Evolutionary conservation across 2,888 invertebrate species (phyloP).

Genomic region (Aethes cnicana): DNA sequence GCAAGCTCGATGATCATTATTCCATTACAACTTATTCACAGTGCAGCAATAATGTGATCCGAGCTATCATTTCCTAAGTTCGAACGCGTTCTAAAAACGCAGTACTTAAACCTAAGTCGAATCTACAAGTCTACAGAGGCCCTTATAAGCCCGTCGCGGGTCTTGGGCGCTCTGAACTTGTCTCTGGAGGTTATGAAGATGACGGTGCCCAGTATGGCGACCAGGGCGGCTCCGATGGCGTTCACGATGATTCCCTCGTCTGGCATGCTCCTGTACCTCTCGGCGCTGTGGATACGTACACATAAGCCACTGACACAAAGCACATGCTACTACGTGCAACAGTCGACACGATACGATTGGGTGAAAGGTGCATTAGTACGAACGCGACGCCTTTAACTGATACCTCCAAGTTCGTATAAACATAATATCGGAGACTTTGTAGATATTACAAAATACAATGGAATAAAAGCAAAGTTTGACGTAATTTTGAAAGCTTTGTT

Average conservation of each 20-base stretch:
- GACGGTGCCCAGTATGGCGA: slow-evolving; percentile 85
- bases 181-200: slow-evolving; percentile 85
- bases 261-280: slow-evolving; percentile 81
- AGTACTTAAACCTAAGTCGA: too few species aligned
- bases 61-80: too few species aligned
- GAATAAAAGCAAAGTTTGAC: too few species aligned
- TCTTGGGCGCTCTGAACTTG: slow-evolving; percentile 76
- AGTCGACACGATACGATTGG: not conserved
- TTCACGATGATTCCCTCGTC: slow-evolving; percentile 87
- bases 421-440: too few species aligned
- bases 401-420: too few species aligned
- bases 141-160: slow-evolving; percentile 73
- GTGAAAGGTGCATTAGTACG: slow-evolving; percentile 1
- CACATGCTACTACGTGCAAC: slow-evolving; percentile 28
- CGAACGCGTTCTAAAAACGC: too few species aligned
- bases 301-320: slow-evolving; percentile 51
- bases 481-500: too few species aligned
- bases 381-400: too few species aligned
- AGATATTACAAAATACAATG: too few species aligned
- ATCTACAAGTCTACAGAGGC: slow-evolving; percentile 81
- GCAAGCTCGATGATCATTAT: too few species aligned
- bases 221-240: slow-evolving; percentile 85
- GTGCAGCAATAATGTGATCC: too few species aligned
- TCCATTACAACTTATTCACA: too few species aligned
- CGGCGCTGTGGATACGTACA: slow-evolving; percentile 71